phyloP scores from a whole-genome alignment of 2,113 vertebrate species.

The cattle (Bos taurus) region ARS-UCD2.0 NC_037335.1:11381501-11382000 shows the following conservation, averaged over 20 bases:
- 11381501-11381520: not conserved
- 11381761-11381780: not conserved
- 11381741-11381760: not conserved
- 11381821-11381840: not conserved
- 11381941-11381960: too few species aligned
- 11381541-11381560: not conserved
- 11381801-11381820: not conserved
- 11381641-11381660: not conserved
- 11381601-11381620: not conserved
- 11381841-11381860: not conserved
- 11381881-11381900: too few species aligned
- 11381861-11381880: too few species aligned
- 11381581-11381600: not conserved
- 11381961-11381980: too few species aligned
- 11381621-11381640: not conserved
- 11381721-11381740: not conserved
- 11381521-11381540: not conserved
- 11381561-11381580: not conserved
- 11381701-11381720: not conserved
- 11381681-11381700: not conserved
- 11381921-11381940: too few species aligned
- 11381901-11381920: too few species aligned
- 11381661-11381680: not conserved
- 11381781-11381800: not conserved
- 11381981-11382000: too few species aligned